Evolutionary conservation across 2,113 vertebrate species (phyloP).

Genomic region (Cephalopterus ornatus): DNA sequence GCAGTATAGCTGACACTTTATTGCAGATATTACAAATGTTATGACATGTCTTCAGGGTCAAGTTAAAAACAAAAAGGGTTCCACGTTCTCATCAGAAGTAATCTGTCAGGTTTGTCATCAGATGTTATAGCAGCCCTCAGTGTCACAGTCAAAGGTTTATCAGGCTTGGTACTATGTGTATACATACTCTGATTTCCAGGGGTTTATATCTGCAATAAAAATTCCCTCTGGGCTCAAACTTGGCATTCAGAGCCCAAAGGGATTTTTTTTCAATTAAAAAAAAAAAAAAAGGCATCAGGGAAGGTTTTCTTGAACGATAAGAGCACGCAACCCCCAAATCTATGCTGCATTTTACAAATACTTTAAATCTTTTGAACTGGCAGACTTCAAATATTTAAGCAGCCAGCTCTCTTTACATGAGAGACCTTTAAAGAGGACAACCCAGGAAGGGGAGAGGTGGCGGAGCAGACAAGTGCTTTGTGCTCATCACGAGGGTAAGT

Average conservation of each 20-base stretch:
- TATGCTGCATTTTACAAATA: slow-evolving; percentile 45
- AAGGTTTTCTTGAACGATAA: slow-evolving; percentile 51
- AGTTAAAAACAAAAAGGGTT: slow-evolving; percentile 74
- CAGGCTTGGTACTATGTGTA: not conserved
- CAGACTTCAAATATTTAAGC: slow-evolving; percentile 53
- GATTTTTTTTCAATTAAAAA: slow-evolving; percentile 50
- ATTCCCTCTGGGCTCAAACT: slow-evolving; percentile 58
- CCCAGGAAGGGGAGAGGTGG: slow-evolving; percentile 40
- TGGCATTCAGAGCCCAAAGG: slow-evolving; percentile 40
- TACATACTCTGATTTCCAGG: slow-evolving; percentile 54
- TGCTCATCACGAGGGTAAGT: slow-evolving; percentile 32
- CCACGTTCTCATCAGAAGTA: slow-evolving; percentile 58
- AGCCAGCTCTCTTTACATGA: slow-evolving; percentile 23
- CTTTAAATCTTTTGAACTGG: slow-evolving; percentile 38
- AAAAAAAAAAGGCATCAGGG: not conserved
- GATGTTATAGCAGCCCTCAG: slow-evolving; percentile 64
- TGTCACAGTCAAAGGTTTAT: slow-evolving; percentile 63
- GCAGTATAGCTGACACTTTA: slow-evolving; percentile 61
- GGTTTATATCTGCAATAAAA: slow-evolving; percentile 66
- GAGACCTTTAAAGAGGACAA: slow-evolving; percentile 46
- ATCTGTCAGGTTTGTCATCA: slow-evolving; percentile 71
- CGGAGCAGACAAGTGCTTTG: slow-evolving; percentile 49
- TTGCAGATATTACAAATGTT: slow-evolving; percentile 73
- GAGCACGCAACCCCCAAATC: not conserved
- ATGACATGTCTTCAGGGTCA: slow-evolving; percentile 74